Base-by-base conservation (phyloP, 2,113 vertebrate species). In the Sclerurus mexicanus region DNA sequence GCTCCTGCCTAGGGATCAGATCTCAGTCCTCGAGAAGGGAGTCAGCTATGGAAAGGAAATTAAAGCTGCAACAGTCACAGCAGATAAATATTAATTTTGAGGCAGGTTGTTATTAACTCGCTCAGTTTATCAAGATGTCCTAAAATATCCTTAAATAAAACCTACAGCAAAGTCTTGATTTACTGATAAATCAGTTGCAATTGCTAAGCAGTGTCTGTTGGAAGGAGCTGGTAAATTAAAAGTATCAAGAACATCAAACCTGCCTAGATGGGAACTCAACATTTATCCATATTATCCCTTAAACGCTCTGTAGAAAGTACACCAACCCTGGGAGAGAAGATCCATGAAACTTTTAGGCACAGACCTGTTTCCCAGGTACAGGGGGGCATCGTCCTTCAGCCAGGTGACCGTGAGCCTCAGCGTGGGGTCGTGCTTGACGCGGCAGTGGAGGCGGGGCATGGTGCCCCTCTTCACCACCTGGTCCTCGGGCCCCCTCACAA, bases 371-470 rank as follows among this genome's bases (percentile, higher is more conserved):
- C 98, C 97, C 7, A 99, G 58, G 77, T 98, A 82, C 8, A 99
- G 98, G 1, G 98, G 98, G 30, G 98, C 97, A 1, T 99, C 98
- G 1, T 99, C 98, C 92, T 99, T 99, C 44, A 98, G 98, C 99
- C 99, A 99, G 92, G 95, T 96, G 67, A 99, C 98, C 0, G 98
- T 97, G 93, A 98, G 86, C 6, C 97, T 97, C 37, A 99, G 96
- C 9, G 98, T 98, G 10, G 98, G 95, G 92, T 99, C 99, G 7
- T 98, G 98, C 77, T 97, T 98, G 67, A 99, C 95, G 1, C 98
- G 98, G 67, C 99, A 99, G 84, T 98, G 97, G 37, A 99, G 98
- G 55, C 98, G 98, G 81, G 97, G 98, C 1, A 96, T 96, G 69
- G 97, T 97, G 67, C 99, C 99, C 69, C 98, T 98, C 90, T 97